phyloP scores from a whole-genome alignment of 2,797 vertebrate species.

The Pelobates cultripes region DNA sequence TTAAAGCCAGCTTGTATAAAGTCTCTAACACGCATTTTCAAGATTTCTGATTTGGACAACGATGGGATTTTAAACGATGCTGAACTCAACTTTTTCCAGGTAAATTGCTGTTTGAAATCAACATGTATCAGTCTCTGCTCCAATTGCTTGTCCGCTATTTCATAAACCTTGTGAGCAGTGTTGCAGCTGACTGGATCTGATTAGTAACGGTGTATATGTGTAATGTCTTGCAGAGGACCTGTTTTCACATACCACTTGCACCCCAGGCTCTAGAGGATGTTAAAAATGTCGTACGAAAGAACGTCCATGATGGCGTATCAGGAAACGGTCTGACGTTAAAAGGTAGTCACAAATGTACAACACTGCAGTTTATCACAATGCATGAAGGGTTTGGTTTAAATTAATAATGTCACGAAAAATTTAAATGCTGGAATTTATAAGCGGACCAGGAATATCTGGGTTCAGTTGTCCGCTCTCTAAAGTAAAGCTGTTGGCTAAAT shows the following conservation, averaged over 20 bases:
- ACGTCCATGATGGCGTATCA: constrained; percentile 84
- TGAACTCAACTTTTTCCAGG: constrained; percentile 97
- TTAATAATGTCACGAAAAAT: too few relatives aligned
- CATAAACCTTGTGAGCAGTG: not conserved
- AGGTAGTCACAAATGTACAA: constrained; percentile 69
- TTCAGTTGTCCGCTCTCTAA: too few relatives aligned
- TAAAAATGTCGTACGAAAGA: constrained; percentile 95
- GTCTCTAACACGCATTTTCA: constrained; percentile 93
- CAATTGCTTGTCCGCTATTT: too few relatives aligned
- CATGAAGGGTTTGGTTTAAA: too few relatives aligned
- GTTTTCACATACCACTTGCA: constrained; percentile 91
- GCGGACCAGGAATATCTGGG: too few relatives aligned
- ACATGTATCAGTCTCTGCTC: too few relatives aligned
- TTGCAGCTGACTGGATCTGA: not conserved
- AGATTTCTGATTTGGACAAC: constrained; percentile 93
- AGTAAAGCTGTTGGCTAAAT: too few relatives aligned
- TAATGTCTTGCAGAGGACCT: constrained; percentile 81
- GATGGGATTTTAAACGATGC: constrained; percentile 91
- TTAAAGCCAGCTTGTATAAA: constrained; percentile 91
- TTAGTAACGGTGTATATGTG: not conserved
- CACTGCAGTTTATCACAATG: too few relatives aligned
- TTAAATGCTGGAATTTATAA: too few relatives aligned
- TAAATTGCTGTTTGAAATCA: constrained; percentile 53
- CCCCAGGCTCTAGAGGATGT: constrained; percentile 94
- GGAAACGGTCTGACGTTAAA: constrained; percentile 89